Conservation (phyloP, 2,113 vertebrate species). For the Trochalopteron elliotii region DNA sequence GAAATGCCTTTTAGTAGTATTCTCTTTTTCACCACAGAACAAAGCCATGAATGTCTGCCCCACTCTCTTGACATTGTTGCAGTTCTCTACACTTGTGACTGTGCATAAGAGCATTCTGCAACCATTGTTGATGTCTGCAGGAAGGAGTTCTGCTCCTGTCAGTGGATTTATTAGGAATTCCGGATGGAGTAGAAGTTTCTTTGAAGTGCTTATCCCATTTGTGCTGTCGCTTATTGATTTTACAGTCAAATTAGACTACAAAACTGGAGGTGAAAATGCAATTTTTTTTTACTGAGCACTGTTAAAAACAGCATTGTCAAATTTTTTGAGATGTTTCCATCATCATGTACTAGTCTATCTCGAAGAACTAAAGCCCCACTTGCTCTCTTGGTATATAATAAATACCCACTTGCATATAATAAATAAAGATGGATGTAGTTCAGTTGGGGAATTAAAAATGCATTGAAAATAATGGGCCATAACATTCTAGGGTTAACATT, state of each 20-base stretch:
- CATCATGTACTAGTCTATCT: not conserved
- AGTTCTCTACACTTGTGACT: not conserved
- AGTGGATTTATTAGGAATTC: slow-evolving; percentile 42
- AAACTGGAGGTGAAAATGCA: slow-evolving; percentile 14
- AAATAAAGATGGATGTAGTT: slow-evolving; percentile 70
- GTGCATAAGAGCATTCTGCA: not conserved
- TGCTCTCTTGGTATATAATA: slow-evolving; percentile 61
- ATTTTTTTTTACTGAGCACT: slow-evolving; percentile 4
- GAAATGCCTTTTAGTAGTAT: not conserved
- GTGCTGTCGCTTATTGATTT: slow-evolving; percentile 55
- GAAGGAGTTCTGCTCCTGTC: not conserved
- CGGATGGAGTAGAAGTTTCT: slow-evolving; percentile 30
- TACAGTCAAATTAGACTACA: slow-evolving; percentile 41
- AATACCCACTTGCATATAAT: too few relatives aligned
- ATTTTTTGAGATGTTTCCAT: slow-evolving; percentile 47
- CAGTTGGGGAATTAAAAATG: slow-evolving; percentile 71
- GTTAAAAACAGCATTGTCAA: slow-evolving; percentile 59
- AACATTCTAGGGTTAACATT: slow-evolving; percentile 79
- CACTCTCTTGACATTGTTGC: not conserved
- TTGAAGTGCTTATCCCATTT: slow-evolving; percentile 34
- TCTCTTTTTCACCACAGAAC: not conserved
- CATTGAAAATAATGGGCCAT: slow-evolving; percentile 79
- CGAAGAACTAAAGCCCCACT: slow-evolving; percentile 67
- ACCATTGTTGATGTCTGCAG: not conserved
- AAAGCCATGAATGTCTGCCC: not conserved